These are phyloP conservation scores for Agrotis clavis DNA, from an alignment of 2,888 invertebrate species.

Conservation along the genomic window DNA sequence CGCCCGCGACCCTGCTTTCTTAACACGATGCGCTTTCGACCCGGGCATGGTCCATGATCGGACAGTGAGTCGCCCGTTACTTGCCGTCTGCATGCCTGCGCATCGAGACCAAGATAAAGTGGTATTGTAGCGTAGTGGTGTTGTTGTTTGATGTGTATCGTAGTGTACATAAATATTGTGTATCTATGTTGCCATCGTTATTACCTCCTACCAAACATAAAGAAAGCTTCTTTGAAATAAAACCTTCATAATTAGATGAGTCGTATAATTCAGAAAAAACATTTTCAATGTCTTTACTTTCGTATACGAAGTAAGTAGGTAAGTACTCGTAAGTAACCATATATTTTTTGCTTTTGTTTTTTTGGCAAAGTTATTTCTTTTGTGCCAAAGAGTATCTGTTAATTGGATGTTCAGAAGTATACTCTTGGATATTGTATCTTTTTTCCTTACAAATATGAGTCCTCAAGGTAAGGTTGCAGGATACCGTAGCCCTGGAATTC, in stretches of 20 bases:
- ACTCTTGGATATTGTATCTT: conserved; percentile 1
- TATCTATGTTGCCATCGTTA: background rate
- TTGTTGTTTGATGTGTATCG: no score
- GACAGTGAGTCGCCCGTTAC: no score
- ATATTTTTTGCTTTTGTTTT: conserved; percentile 33
- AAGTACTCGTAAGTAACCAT: background rate
- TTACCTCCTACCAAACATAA: background rate
- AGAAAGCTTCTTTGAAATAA: background rate
- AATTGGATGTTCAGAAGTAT: conserved; percentile 45
- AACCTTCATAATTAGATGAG: background rate
- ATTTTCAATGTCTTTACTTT: background rate
- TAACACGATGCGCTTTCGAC: no score
- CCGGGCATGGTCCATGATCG: no score
- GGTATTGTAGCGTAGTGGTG: no score
- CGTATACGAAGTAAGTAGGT: background rate
- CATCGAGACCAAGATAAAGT: no score
- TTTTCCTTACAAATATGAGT: conserved; percentile 27
- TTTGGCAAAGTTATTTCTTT: conserved; percentile 15
- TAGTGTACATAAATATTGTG: no score
- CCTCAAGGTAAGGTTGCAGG: background rate
- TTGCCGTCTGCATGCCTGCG: no score
- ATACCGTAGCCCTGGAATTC: no score
- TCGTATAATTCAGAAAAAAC: background rate
- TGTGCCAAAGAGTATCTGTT: conserved; percentile 30
- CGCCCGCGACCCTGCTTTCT: no score